Percentiles rank a stretch among this genome's conserved stretches.
These are phyloP conservation scores for Bhutanitis thaidina DNA, from an alignment of 2,888 invertebrate species.

Conservation along the genomic window DNA sequence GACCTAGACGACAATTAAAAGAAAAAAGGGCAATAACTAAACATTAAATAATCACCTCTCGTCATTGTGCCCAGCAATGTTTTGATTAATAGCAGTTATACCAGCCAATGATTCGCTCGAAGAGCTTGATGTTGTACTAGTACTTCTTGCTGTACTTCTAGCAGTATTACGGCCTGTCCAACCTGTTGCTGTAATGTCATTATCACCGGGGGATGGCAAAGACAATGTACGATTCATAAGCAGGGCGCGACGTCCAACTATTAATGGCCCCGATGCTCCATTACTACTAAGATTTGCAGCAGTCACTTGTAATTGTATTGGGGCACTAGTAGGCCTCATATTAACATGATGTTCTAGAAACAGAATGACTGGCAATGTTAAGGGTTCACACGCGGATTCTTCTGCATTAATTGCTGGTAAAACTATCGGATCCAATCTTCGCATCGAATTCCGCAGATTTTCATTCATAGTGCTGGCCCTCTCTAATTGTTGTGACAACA, in stretches of 20 bases:
- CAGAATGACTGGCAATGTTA: slow-evolving; percentile 69
- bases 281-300: slow-evolving; percentile 66
- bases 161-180: slow-evolving; percentile 63
- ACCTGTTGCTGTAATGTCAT: slow-evolving; percentile 57
- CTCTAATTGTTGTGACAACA: slow-evolving; percentile 47
- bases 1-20: too few relatives aligned
- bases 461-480: slow-evolving; percentile 55
- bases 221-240: slow-evolving; percentile 68
- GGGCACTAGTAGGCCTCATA: slow-evolving; percentile 69
- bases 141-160: slow-evolving; percentile 57
- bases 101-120: slow-evolving; percentile 62
- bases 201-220: slow-evolving; percentile 66
- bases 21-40: too few relatives aligned
- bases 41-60: slow-evolving; percentile 48
- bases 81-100: slow-evolving; percentile 41
- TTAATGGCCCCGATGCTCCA: slow-evolving; percentile 63
- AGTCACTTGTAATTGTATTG: slow-evolving; percentile 70
- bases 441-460: slow-evolving; percentile 65
- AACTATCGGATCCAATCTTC: slow-evolving; percentile 66
- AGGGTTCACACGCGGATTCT: slow-evolving; percentile 52
- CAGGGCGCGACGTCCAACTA: slow-evolving; percentile 63
- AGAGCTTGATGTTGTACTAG: slow-evolving; percentile 56
- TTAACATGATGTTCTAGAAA: slow-evolving; percentile 71
- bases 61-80: slow-evolving; percentile 46
- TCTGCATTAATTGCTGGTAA: slow-evolving; percentile 58